phyloP scores from a whole-genome alignment of 2,888 invertebrate species.

The Spisula subtruncata region DNA sequence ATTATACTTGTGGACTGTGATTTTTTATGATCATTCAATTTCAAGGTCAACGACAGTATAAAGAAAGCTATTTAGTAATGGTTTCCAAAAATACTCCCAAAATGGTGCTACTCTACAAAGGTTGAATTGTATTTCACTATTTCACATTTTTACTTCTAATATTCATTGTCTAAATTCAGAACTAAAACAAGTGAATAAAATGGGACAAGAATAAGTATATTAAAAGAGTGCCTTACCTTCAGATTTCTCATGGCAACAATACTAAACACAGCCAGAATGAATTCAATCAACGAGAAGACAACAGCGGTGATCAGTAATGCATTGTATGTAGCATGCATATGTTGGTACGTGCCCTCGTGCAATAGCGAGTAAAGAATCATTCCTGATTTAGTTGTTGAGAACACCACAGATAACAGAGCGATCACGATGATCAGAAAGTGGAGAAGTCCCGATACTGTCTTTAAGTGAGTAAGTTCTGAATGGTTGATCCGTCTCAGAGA shows the following conservation, averaged over 20 bases:
- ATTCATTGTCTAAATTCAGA: too few species aligned
- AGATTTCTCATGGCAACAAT: slow-evolving; percentile 78
- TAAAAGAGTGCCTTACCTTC: slow-evolving; percentile 53
- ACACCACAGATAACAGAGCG: slow-evolving; percentile 73
- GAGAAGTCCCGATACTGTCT: slow-evolving; percentile 58
- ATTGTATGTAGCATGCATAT: slow-evolving; percentile 84
- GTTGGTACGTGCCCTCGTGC: slow-evolving; percentile 71
- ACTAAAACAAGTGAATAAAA: too few species aligned
- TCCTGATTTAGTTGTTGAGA: slow-evolving; percentile 78
- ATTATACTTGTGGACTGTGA: too few species aligned
- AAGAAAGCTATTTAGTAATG: too few species aligned
- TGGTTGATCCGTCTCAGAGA: slow-evolving; percentile 73
- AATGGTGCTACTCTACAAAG: too few species aligned
- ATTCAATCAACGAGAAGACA: slow-evolving; percentile 79
- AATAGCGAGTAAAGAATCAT: slow-evolving; percentile 79
- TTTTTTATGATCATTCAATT: too few species aligned
- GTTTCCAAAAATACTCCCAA: too few species aligned
- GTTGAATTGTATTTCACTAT: too few species aligned
- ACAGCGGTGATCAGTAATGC: slow-evolving; percentile 80
- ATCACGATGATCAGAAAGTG: slow-evolving; percentile 69
- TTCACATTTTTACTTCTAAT: too few species aligned
- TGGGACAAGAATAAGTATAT: background rate
- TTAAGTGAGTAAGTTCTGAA: slow-evolving; percentile 69
- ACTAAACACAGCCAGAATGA: slow-evolving; percentile 76
- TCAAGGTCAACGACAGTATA: too few species aligned